Base-by-base conservation (phyloP, 35 echinoderm and acorn worm genomes). In the Stichopus chloronotus region DNA sequence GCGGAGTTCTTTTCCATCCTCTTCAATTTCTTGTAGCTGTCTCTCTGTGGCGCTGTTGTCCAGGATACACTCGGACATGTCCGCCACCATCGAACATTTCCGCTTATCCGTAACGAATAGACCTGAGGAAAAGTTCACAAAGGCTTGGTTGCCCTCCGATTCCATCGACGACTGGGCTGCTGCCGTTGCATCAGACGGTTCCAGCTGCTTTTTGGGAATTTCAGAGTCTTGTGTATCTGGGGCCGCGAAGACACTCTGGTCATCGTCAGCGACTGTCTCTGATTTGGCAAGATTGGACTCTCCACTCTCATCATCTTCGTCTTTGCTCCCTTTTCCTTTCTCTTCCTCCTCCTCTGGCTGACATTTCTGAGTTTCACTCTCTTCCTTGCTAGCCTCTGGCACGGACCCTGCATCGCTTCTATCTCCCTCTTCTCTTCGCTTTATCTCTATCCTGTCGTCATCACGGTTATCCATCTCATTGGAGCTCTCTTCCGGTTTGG, bases 101-200 rank as follows among this genome's bases (percentile, higher is more conserved):
- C 84, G 81, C 9, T 90, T 93, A 72, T 98, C 95, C 10, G 58
- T 93, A 52, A 93, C 87, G 78, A 98, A 98, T 9, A 98, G 63
- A 19, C 94, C 95, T 2, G 95, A 94, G 7, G 97, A 96, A 58
- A 94, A 98, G 77, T 98, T 76, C 22, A 98, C 97, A 86, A 98
- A 98, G 58, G 91, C 86, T 55, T 94, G 87, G 13, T 89, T 61
- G 8, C 22, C 82, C 25, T 92, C 90, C 0, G 22, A 71, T 52
- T n/a, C 55, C 23, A 20, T 52, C 8, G 25, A 79, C 20, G 88
- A 20, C 25, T 93, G 69, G 30, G 20, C 55, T 52, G 90, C 69
- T 55, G 54, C 30, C 55, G 76, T 0, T 7, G 43, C 54, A 8
- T 53, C 25, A 7, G 69, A 58, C 6, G 14, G 55, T 53, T 55